phyloP scores from a whole-genome alignment of 1,140 invertebrate species.

The Aphelenchoides avenae region DNA sequence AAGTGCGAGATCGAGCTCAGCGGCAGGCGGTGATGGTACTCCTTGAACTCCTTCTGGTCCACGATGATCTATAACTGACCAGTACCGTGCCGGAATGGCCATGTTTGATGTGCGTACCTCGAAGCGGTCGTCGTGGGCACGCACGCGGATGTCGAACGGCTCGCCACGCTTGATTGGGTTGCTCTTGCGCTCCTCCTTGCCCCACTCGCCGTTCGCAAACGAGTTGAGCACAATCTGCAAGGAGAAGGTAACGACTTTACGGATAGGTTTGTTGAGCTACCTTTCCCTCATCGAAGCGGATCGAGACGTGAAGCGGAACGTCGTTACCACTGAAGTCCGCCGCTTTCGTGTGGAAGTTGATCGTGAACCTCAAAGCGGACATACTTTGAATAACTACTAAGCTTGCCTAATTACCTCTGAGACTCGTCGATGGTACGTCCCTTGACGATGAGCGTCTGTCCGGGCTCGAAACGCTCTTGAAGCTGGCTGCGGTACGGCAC shows the following conservation, averaged over 20 bases:
- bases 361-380: slow-evolving; percentile 45
- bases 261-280: slow-evolving; percentile 31
- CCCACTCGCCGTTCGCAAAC: slow-evolving; percentile 55
- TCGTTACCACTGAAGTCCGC: slow-evolving; percentile 51
- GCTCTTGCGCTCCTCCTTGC: slow-evolving; percentile 57
- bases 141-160: slow-evolving; percentile 55
- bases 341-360: slow-evolving; percentile 46
- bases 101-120: slow-evolving; percentile 28
- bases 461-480: slow-evolving; percentile 56
- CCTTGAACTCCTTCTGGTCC: slow-evolving; percentile 58
- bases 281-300: slow-evolving; percentile 58
- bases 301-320: slow-evolving; percentile 50
- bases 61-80: slow-evolving; percentile 45
- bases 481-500: slow-evolving; percentile 51
- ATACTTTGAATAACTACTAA: slow-evolving; percentile 6
- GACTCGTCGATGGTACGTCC: slow-evolving; percentile 53
- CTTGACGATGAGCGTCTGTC: slow-evolving; percentile 57
- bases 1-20: slow-evolving; percentile 49
- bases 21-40: slow-evolving; percentile 56
- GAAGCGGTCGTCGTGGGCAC: slow-evolving; percentile 56
- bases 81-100: slow-evolving; percentile 20
- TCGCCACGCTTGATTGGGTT: slow-evolving; percentile 55
- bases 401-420: slow-evolving; percentile 30
- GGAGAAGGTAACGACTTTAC: slow-evolving; percentile 35
- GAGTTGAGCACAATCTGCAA: slow-evolving; percentile 38